A percentile compares a stretch with the other conserved stretches of the same genome.
Evolutionary conservation across 1,140 invertebrate species (phyloP).

Genomic region (Rhizoglyphus robini): DNA sequence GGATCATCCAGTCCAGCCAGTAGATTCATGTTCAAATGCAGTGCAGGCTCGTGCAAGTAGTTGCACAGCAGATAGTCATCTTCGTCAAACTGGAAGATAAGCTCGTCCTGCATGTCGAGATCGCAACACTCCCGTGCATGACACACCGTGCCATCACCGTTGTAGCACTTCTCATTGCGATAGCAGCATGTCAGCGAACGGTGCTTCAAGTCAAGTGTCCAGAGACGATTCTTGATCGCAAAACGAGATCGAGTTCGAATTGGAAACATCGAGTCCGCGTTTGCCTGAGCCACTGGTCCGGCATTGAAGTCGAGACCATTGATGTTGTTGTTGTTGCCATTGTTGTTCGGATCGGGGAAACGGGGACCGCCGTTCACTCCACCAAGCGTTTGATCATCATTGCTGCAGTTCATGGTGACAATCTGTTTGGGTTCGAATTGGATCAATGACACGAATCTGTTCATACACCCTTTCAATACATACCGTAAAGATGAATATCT

Average conservation of each 20-base stretch:
- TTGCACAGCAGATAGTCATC: too few relatives aligned
- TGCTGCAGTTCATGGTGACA: background rate
- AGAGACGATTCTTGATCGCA: background rate
- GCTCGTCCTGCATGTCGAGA: too few relatives aligned
- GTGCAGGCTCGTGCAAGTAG: too few relatives aligned
- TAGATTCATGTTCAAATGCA: too few relatives aligned
- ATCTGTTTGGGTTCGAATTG: background rate
- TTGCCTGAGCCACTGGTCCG: background rate
- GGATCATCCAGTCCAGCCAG: too few relatives aligned
- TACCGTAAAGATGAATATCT: slow-evolving; percentile 78
- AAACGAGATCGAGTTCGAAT: background rate
- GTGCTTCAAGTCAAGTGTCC: background rate
- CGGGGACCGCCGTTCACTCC: background rate
- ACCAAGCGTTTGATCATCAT: background rate
- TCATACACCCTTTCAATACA: slow-evolving; percentile 35
- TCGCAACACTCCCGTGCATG: too few relatives aligned
- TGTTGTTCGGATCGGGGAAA: too few relatives aligned
- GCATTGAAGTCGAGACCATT: background rate
- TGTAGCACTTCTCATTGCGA: background rate
- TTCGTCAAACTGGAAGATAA: too few relatives aligned
- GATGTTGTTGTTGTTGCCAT: background rate
- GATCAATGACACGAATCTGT: background rate
- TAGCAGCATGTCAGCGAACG: background rate
- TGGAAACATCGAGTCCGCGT: background rate
- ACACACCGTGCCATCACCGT: too few relatives aligned